Evolutionary conservation across 2,888 invertebrate species (phyloP).

Genomic region (Philonicus albiceps): DNA sequence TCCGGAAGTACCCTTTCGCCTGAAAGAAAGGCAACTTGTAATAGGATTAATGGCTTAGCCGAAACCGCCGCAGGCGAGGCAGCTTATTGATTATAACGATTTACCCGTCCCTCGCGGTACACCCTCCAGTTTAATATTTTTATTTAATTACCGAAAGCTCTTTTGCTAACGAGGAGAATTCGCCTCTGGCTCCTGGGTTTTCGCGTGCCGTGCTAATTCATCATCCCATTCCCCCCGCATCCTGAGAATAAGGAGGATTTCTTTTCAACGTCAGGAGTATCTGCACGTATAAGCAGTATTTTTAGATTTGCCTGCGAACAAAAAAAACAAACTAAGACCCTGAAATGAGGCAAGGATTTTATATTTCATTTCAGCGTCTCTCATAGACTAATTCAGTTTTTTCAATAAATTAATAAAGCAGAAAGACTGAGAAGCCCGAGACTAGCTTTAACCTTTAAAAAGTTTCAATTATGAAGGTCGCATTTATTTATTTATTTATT

Average conservation of each 20-base stretch:
- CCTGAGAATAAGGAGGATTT: neutral
- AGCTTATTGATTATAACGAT: constrained; percentile 18
- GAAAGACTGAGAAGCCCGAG: neutral
- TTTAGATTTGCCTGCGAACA: neutral
- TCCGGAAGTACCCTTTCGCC: neutral
- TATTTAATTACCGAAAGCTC: constrained; percentile 19
- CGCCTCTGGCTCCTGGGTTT: neutral
- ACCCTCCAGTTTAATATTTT: neutral
- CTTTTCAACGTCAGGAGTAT: neutral
- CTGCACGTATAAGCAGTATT: neutral
- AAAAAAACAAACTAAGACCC: no score
- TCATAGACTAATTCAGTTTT: neutral
- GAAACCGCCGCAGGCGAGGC: neutral
- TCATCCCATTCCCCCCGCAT: neutral
- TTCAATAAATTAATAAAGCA: neutral
- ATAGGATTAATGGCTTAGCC: constrained; percentile 24
- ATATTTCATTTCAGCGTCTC: neutral
- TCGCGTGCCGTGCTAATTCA: neutral
- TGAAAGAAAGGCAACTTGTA: constrained; percentile 1
- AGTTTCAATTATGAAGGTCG: neutral
- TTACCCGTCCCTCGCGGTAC: neutral
- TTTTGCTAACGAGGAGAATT: neutral
- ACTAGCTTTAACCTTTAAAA: neutral
- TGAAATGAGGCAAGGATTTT: neutral
- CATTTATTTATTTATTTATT: no score